Evolutionary conservation across 2,113 vertebrate species (phyloP), one percentile per base, ranked within the genome.

Genomic region (Labeo rohita): DNA sequence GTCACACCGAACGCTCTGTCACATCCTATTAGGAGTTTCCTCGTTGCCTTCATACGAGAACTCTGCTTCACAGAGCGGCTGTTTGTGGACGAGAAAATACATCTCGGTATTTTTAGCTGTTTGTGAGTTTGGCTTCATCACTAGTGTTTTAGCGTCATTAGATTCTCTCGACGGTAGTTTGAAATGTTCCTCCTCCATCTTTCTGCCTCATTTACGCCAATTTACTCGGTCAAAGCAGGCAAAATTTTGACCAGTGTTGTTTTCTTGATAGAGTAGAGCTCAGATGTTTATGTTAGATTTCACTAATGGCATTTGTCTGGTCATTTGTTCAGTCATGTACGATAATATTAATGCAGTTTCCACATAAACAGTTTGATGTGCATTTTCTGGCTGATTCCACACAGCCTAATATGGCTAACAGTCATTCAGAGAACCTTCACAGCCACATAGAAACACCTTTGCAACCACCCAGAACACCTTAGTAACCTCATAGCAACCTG

Each of bases 241-340:
- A 23, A 34, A 66, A 15, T 34, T 28, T 66, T 66, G 28, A 28
- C 23, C 63, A 15, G 63, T 15, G 12, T 66, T 13, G 12, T 61
- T n/a, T 61, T 61, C 59, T 61, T n/a, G 0, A 21, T 63, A 3
- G n/a, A 11, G 11, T 47, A 23, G 11, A 75, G 73, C 21, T 75
- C n/a, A 28, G 72, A 23, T 75, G 72, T 49, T 49, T 75, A 49
- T 74, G 21, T 49, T 74, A 43, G 43, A 74, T 74, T 49, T 49
- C 45, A 74, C 21, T 47, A 74, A 23, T 74, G 6, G 39, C 11
- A 18, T 73, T 73, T 47, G 70, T 21, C 21, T 47, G 39, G 39
- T 73, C 43, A 74, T 74, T 74, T 23, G 21, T n/a, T 74, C 43
- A 74, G 43, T 74, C 72, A 1, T 49, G 72, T 23, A 3, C 11